Base-by-base conservation (phyloP, 2,113 vertebrate genomes). In the Scartelaos histophorus region DNA sequence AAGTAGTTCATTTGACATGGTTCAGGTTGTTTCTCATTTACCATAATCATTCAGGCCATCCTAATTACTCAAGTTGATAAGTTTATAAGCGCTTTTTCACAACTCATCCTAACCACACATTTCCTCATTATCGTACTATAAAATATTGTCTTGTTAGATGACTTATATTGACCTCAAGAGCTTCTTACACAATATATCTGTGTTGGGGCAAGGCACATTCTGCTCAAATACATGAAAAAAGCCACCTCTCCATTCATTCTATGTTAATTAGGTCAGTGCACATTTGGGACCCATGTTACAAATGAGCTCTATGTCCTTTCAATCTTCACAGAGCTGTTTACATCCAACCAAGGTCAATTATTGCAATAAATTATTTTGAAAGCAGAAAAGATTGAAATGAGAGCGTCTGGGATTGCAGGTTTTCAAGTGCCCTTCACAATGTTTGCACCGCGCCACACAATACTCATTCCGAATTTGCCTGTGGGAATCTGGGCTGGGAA, bases 321-420 rank as follows among this genome's bases (percentile, higher is more conserved):
- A 56, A 51, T 83, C 75, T 70, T 67, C 19, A 78, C 16, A 74
- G 58, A 71, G 19, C 62, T 80, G 64, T 87, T 84, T 80, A 74
- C 47, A 24, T 75, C 73, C 45, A 73, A 66, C 51, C 70, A 78
- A 88, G 82, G 86, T 86, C 84, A 83, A 74, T 84, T 73, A 74
- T 84, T 69, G 73, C 21, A 65, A 60, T 29, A 70, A 70, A 21
- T 70, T 2, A 45, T 56, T 71, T 15, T 3, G 34, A 68, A 53
- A 58, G 43, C 3, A 3, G 67, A 51, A 43, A 71, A 74, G 73
- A 86, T 43, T 71, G 58, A 70, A 85, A n/a, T 24, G 47, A 81
- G 72, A 71, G 66, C 1, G 71, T 38, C 12, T 68, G 38, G 78
- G 80, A 87, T 82, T 29, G 72, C 3, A 43, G 13, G 80, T 84